Base-by-base conservation (phyloP, 1,140 invertebrate genomes). In the Cherax quadricarinatus region DNA sequence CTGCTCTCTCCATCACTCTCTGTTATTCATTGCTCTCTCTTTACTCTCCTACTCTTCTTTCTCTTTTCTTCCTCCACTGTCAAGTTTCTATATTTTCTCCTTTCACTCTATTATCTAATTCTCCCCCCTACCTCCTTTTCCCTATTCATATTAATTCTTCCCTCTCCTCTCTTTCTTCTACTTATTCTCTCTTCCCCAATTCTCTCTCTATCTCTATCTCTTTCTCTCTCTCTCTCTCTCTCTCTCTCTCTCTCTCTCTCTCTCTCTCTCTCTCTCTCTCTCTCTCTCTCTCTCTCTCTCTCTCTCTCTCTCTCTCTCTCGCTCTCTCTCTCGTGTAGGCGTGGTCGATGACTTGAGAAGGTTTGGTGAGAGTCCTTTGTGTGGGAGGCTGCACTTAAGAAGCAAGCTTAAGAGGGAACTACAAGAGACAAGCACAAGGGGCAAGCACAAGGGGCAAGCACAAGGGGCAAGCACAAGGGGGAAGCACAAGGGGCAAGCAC, bases 221-320 rank as follows among this genome's bases (percentile, higher is more conserved):
- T n/a, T 21, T 60, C 49, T 83, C 53, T 60, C 53, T 60, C n/a
- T 60, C 81, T 83, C n/a, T 14, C n/a, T 30, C 82, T 62, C 53
- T 62, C n/a, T 84, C 53, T 62, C 53, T 62, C 53, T 84, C 82
- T 62, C 53, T 62, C n/a, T 62, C 53, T 84, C 53, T 62, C 48
- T 30, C 78, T 30, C 48, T 41, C 48, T 30, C 6, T 79, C 18
- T n/a, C n/a, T 21, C 21, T 21, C 30, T 66, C 62, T 66, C 62
- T 3, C 62, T 66, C 62, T 66, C 62, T 18, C 57, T 12, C 57
- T 60, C 57, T 60, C 57, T 60, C 57, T 60, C 57, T 60, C 57
- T 60, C 57, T 60, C 62, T 66, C 6, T 66, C 62, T 66, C 6
- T 6, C 6, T 16, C 6, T 66, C 62, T 66, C 62, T 16, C 14